Evolutionary conservation across 2,888 invertebrate species (phyloP), one percentile per base, ranked within the genome.

Genomic region (Schizaphis graminum): DNA sequence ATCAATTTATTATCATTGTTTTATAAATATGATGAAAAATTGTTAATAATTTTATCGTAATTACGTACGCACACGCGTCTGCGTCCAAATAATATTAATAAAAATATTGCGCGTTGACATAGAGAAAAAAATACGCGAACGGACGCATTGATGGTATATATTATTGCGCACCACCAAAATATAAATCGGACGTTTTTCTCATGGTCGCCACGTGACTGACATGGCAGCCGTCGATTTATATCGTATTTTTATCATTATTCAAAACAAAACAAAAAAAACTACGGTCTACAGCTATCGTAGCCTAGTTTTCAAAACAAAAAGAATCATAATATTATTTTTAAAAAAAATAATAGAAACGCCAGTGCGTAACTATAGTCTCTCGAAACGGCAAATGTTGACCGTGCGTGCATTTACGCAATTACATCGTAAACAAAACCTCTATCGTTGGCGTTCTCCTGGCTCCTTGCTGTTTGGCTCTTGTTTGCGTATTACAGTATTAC

Each of bases 161-260:
- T 77, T 35, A 77, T 35, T 77, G 35, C 35, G 77, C 77, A 77
- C 77, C 77, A 21, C 8, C 35, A 35, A 41, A 77, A 77, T 35
- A 21, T 77, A 77, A 77, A 77, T 77, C 77, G 35, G 56, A 41
- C 41, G 41, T 89, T 89, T 57, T 41, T 41, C 5, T 41, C 24
- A 35, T 77, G 77, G 77, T 28, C 44, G 57, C 57, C 89, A 61
- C 44, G 89, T 89, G 89, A 89, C 89, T 77, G 41, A 57, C 10
- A 5, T n/a, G n/a, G 3, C 57, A 21, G 53, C 28, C 57, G 28
- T 77, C 28, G 57, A 21, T 28, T 89, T 89, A 26, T 35, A 89
- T 89, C 13, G n/a, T 13, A 13, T 67, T 67, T 67, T 67, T 67
- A n/a, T n/a, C n/a, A 57, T 28, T n/a, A 88, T 26, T 89, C 28